Conservation (phyloP, 2,888 invertebrate species). For the Pandemis heparana region DNA sequence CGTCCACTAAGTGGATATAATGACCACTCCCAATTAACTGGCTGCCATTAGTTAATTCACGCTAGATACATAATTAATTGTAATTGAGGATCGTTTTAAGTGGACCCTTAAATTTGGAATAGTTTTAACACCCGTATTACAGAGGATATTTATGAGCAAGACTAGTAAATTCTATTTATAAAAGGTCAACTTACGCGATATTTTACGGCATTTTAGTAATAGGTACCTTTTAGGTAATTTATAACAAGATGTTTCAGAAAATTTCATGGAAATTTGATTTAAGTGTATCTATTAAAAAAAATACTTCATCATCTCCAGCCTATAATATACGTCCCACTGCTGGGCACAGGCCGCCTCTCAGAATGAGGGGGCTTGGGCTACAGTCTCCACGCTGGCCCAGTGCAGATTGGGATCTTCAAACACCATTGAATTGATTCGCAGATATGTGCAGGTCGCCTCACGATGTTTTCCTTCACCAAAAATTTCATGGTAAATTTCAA, state of each 20-base stretch:
- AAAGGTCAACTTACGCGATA: background rate
- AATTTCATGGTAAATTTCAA: too few relatives aligned
- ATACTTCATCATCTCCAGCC: too few relatives aligned
- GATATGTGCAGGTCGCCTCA: too few relatives aligned
- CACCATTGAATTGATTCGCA: too few relatives aligned
- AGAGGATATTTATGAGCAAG: slow-evolving; percentile 9
- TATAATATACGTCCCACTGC: too few relatives aligned
- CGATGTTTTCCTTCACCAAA: too few relatives aligned
- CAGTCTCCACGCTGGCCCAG: too few relatives aligned
- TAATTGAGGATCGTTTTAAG: slow-evolving; percentile 20
- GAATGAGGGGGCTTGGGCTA: too few relatives aligned
- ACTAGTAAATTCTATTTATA: slow-evolving; percentile 1
- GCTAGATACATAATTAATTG: slow-evolving; percentile 16
- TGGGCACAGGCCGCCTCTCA: too few relatives aligned
- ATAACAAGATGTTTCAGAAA: background rate
- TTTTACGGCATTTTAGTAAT: background rate
- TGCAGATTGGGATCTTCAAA: too few relatives aligned
- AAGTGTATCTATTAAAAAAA: background rate
- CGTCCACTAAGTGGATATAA: slow-evolving; percentile 13
- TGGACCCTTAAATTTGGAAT: slow-evolving; percentile 16
- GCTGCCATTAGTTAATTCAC: slow-evolving; percentile 16
- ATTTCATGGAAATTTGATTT: background rate
- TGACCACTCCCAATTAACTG: slow-evolving; percentile 3
- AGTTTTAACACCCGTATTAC: slow-evolving; percentile 25
- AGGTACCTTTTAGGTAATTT: background rate